These are phyloP conservation scores for Protaetia brevitarsis DNA, from an alignment of 1,140 invertebrate genomes.

Conservation along the genomic window DNA sequence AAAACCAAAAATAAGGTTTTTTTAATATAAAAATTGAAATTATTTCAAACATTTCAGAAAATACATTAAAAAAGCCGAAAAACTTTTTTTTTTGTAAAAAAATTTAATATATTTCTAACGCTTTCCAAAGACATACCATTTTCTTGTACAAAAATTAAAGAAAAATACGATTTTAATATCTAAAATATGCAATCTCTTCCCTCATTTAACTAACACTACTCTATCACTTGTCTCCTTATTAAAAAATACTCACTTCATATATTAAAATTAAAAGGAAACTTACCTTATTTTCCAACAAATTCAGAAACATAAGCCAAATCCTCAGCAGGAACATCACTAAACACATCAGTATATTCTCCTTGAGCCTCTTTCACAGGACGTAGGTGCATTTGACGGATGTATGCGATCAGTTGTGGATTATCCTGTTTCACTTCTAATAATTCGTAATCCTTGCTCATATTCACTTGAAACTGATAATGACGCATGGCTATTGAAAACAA, in stretches of 20 bases:
- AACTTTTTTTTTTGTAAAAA: too few species aligned
- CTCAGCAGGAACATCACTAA: constrained; percentile 35
- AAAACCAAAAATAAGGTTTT: too few species aligned
- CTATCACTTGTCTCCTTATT: too few species aligned
- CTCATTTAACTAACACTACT: neutral
- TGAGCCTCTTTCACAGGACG: constrained; percentile 48
- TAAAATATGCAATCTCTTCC: neutral
- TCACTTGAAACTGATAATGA: constrained; percentile 64
- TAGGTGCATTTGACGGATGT: constrained; percentile 65
- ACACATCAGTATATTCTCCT: constrained; percentile 41
- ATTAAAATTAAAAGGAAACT: constrained; percentile 25
- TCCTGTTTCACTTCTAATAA: constrained; percentile 67
- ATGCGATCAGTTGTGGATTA: constrained; percentile 66
- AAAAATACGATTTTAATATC: too few species aligned
- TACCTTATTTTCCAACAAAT: constrained; percentile 49
- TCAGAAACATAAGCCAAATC: constrained; percentile 45
- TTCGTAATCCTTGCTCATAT: constrained; percentile 73
- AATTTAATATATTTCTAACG: too few species aligned
- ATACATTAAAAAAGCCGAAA: too few species aligned
- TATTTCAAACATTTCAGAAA: too few species aligned
- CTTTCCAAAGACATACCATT: too few species aligned
- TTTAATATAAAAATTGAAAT: too few species aligned
- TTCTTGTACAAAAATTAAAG: too few species aligned
- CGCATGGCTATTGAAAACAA: constrained; percentile 52
- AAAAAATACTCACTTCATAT: too few species aligned